Percentiles rank a stretch among this genome's conserved stretches.
Conservation (phyloP, 2,797 vertebrate species). For the Catamblyrhynchus diadema region DNA sequence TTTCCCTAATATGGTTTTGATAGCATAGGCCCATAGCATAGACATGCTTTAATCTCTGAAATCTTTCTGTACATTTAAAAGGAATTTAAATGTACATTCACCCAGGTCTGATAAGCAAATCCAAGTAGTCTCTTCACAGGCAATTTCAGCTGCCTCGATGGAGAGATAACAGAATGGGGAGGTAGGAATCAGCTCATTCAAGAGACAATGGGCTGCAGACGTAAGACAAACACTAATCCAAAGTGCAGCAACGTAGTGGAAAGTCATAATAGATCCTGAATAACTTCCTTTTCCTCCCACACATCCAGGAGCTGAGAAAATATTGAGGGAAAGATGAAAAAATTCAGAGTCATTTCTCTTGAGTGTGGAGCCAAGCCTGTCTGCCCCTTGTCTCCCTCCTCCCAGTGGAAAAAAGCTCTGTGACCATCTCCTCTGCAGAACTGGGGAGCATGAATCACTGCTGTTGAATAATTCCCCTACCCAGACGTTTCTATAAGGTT, state of each 20-base stretch:
- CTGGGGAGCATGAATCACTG: slow-evolving; percentile 49
- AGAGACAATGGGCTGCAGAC: slow-evolving; percentile 23
- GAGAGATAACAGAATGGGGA: background rate
- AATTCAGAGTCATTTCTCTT: slow-evolving; percentile 7
- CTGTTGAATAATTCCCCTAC: slow-evolving; percentile 19
- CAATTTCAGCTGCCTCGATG: background rate
- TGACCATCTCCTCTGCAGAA: slow-evolving; percentile 37
- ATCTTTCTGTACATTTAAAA: background rate
- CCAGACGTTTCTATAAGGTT: background rate
- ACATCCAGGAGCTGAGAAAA: slow-evolving; percentile 46
- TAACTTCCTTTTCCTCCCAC: slow-evolving; percentile 64
- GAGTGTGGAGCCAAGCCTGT: background rate
- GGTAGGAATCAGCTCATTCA: background rate
- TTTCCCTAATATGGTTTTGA: background rate
- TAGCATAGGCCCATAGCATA: background rate
- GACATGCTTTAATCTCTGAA: background rate
- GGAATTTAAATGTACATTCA: background rate
- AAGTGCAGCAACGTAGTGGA: slow-evolving; percentile 39
- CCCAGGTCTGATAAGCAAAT: background rate
- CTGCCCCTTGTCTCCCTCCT: slow-evolving; percentile 22
- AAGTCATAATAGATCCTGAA: slow-evolving; percentile 57
- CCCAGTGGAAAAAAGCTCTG: slow-evolving; percentile 45
- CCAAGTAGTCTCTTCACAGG: background rate
- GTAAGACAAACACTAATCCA: slow-evolving; percentile 20
- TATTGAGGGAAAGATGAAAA: slow-evolving; percentile 34